Evolutionary conservation across 2,888 invertebrate genomes (phyloP), one percentile per base, ranked within the genome.

Genomic region (Cantharis rufa): DNA sequence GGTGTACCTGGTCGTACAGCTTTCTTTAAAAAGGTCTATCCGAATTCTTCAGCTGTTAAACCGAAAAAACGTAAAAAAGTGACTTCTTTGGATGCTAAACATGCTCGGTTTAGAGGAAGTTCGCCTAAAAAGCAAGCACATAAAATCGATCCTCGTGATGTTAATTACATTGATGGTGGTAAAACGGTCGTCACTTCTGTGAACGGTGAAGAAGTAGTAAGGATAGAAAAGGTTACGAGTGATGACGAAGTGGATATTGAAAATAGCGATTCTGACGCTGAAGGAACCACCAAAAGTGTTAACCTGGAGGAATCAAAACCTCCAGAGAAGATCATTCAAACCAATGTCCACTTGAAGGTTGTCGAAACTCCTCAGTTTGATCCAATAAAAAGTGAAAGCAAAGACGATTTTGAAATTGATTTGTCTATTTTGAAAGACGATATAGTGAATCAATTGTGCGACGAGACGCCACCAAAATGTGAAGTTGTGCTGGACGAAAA

Each of bases 201-300:
- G 72, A 90, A 91, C 84, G 92, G 92, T 9, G 92, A 92, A 85
- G 89, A 91, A 90, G 90, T 91, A 83, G 91, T 91, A 84, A 88
- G 89, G 84, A 86, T 88, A 72, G 85, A 86, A 62, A 85, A 85
- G 69, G 81, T 81, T n/a, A 83, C 84, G 72, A 84, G 84, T 69
- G 92, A 92, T 81, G 88, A 48, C 80, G 92, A 92, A 78, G 62
- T 76, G 80, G 69, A 69, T 15, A 28, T 69, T 3, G 69, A 69
- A 28, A 48, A 48, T 2, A 48, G 48, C 7, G 48, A 48, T 48
- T 48, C 48, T 48, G 48, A 48, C 1, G 48, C n/a, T 4, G 48
- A 48, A 48, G 7, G 2, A n/a, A 7, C n/a, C 7, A 5, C 48
- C n/a, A 48, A 48, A n/a, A 1, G n/a, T 48, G 1, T n/a, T 48